Conservation (phyloP, 2,113 vertebrate species). For the Perca schrenkii region DNA sequence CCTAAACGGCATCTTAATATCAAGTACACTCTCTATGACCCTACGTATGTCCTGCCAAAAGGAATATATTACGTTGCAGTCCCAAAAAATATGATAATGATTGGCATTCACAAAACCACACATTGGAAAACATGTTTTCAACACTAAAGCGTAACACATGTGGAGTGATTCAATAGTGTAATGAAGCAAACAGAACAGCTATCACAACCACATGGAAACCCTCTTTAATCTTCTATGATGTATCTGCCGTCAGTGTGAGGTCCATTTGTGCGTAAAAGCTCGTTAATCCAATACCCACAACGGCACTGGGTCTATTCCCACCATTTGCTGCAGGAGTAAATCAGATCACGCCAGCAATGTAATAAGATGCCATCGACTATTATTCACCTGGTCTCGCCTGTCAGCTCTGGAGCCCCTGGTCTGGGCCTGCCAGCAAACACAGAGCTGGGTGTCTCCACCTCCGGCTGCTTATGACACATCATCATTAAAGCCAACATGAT, state of each 20-base stretch:
- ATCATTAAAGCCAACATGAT: constrained; percentile 76
- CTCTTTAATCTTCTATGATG: constrained; percentile 65
- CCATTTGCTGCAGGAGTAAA: constrained; percentile 73
- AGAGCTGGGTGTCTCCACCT: constrained; percentile 60
- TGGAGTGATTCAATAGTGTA: constrained; percentile 43
- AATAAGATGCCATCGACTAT: constrained; percentile 77
- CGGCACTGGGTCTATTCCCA: constrained; percentile 63
- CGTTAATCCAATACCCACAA: constrained; percentile 70
- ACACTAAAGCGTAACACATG: not conserved
- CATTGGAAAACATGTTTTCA: constrained; percentile 10
- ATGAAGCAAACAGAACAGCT: constrained; percentile 39
- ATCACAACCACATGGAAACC: constrained; percentile 51
- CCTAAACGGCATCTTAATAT: too few species aligned
- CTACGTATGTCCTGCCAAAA: too few species aligned
- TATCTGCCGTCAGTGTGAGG: constrained; percentile 57
- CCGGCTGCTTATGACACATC: constrained; percentile 69
- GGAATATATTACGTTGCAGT: too few species aligned
- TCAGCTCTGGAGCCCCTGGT: constrained; percentile 72
- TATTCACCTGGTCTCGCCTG: constrained; percentile 74
- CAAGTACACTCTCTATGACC: too few species aligned
- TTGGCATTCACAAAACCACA: too few species aligned
- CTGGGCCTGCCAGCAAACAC: constrained; percentile 59
- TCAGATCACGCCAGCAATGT: constrained; percentile 74
- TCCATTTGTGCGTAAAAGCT: constrained; percentile 69
- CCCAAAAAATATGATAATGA: too few species aligned